Percentiles rank a stretch among this genome's conserved stretches.
Conservation (phyloP, 1,140 invertebrate species). For the Periplaneta americana region DNA sequence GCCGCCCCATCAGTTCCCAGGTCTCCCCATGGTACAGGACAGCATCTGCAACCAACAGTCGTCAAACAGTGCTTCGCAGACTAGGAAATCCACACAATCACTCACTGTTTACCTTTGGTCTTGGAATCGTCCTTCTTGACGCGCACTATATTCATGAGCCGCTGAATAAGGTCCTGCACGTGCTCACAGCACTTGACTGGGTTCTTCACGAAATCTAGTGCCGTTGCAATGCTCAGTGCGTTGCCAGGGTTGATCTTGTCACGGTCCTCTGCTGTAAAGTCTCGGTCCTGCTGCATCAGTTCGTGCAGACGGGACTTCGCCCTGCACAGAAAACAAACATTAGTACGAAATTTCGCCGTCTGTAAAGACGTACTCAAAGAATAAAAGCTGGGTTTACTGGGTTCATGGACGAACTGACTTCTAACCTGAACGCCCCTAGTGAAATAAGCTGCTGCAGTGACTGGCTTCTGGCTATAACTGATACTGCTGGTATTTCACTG, state of each 20-base stretch:
- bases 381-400: too few relatives aligned
- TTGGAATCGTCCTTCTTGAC: slow-evolving; percentile 82
- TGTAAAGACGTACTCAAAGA: too few relatives aligned
- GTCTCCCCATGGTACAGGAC: slow-evolving; percentile 97
- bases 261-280: slow-evolving; percentile 83
- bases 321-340: slow-evolving; percentile 48
- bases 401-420: too few relatives aligned
- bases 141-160: slow-evolving; percentile 79
- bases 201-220: slow-evolving; percentile 94
- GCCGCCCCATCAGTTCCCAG: slow-evolving; percentile 95
- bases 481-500: too few relatives aligned
- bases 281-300: slow-evolving; percentile 83
- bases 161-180: slow-evolving; percentile 80
- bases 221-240: slow-evolving; percentile 80
- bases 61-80: too few relatives aligned
- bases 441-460: too few relatives aligned
- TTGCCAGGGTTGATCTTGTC: slow-evolving; percentile 84
- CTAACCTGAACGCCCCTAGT: too few relatives aligned
- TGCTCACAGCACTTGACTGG: slow-evolving; percentile 90
- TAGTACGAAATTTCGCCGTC: too few relatives aligned
- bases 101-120: slow-evolving; percentile 76
- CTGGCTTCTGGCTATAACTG: too few relatives aligned
- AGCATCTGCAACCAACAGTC: slow-evolving; percentile 59
- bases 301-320: slow-evolving; percentile 93
- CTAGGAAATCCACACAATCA: too few relatives aligned